These are phyloP conservation scores for Podargus strigoides DNA, from an alignment of 2,797 vertebrate genomes.

Conservation along the genomic window DNA sequence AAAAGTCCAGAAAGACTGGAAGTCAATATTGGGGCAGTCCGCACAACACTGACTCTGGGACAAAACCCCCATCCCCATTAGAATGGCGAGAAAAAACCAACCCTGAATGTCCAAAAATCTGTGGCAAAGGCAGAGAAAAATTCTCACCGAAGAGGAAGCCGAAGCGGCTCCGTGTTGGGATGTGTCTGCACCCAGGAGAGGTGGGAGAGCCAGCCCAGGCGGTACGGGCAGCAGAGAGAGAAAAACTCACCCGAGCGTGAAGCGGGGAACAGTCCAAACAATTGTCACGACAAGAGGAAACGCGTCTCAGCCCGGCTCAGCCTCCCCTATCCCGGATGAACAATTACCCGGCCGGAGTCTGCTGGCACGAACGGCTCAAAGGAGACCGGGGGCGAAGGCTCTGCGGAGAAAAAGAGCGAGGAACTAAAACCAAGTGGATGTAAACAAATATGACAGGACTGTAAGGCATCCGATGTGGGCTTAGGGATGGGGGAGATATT, in stretches of 20 bases:
- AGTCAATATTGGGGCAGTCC: constrained; percentile 37
- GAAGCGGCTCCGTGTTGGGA: background rate
- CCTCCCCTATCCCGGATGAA: background rate
- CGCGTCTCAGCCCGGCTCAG: background rate
- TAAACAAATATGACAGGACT: background rate
- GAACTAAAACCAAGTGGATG: background rate
- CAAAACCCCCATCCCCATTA: background rate
- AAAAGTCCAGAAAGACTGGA: constrained; percentile 24
- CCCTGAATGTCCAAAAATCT: background rate
- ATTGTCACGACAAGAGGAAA: background rate
- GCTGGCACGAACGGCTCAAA: background rate
- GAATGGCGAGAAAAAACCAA: background rate
- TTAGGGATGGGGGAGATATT: background rate
- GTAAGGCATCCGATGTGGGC: background rate
- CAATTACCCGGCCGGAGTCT: background rate
- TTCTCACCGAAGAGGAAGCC: background rate
- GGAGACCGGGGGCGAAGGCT: background rate
- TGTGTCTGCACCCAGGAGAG: background rate
- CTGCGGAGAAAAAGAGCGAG: background rate
- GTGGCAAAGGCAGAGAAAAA: background rate
- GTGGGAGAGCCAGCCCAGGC: background rate
- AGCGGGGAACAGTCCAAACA: background rate
- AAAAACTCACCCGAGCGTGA: background rate
- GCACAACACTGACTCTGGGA: background rate
- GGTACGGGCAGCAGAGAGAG: background rate